A percentile compares a stretch with the other conserved stretches of the same genome.
phyloP scores from a whole-genome alignment of 2,888 invertebrate genomes.

The Scotopteryx bipunctaria region DNA sequence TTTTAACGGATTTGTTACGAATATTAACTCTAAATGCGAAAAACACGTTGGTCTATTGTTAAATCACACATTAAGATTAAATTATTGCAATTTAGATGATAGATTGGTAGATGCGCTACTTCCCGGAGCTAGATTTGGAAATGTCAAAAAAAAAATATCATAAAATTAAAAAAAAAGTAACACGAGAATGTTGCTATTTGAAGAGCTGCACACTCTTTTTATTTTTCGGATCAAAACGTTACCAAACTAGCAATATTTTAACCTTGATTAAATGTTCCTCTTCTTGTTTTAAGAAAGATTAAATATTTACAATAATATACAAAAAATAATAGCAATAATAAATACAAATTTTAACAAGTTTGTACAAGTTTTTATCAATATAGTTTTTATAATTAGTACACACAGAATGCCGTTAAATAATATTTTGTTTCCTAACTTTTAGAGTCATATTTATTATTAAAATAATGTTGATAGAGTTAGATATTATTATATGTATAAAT shows the following conservation, averaged over 20 bases:
- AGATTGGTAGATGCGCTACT: constrained; percentile 82
- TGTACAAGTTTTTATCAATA: constrained; percentile 82
- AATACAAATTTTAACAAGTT: constrained; percentile 77
- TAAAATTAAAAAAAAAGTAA: constrained; percentile 55
- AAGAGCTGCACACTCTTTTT: constrained; percentile 82
- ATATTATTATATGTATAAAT: constrained; percentile 86
- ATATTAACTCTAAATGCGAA: constrained; percentile 50
- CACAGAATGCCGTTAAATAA: constrained; percentile 74
- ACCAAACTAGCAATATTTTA: constrained; percentile 80
- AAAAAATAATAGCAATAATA: constrained; percentile 79
- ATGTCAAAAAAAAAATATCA: constrained; percentile 51
- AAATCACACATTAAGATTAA: constrained; percentile 50
- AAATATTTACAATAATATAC: constrained; percentile 83
- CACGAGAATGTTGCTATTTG: constrained; percentile 77
- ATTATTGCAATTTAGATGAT: constrained; percentile 71
- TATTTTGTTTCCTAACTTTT: constrained; percentile 85
- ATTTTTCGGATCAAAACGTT: constrained; percentile 74
- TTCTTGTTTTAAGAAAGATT: constrained; percentile 83
- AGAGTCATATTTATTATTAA: constrained; percentile 85
- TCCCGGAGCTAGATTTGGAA: constrained; percentile 71
- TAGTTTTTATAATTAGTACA: constrained; percentile 82
- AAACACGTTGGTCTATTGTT: constrained; percentile 53
- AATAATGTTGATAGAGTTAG: constrained; percentile 69
- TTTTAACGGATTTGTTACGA: constrained; percentile 57
- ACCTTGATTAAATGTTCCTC: constrained; percentile 83